Evolutionary conservation across 2,888 invertebrate genomes (phyloP).

Genomic region (Drosophila vallismaia): DNA sequence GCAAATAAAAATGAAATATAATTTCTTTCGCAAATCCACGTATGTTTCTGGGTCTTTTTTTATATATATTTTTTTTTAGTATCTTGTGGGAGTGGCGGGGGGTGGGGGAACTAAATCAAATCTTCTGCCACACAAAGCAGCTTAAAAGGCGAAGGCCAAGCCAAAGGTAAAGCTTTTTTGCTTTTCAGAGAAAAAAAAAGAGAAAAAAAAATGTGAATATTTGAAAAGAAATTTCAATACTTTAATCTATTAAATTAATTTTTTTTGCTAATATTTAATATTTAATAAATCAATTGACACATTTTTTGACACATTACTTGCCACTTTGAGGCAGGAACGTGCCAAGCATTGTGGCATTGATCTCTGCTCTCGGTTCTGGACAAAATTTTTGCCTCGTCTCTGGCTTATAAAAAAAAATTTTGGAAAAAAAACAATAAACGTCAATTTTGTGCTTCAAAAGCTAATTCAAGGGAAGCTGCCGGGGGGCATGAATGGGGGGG

Average conservation of each 20-base stretch:
- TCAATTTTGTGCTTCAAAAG: slow-evolving; percentile 65
- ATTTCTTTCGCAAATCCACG: slow-evolving; percentile 49
- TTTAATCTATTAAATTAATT: too few relatives aligned
- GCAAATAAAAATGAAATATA: slow-evolving; percentile 74
- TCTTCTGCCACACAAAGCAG: slow-evolving; percentile 37
- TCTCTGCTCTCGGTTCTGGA: slow-evolving; percentile 9
- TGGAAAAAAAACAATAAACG: slow-evolving; percentile 75
- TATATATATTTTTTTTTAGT: not conserved
- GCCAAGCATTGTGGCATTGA: slow-evolving; percentile 33
- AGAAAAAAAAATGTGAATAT: too few relatives aligned
- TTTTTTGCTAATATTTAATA: not conserved
- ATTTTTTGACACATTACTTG: slow-evolving; percentile 4
- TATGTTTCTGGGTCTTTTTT: slow-evolving; percentile 9
- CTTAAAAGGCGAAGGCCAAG: slow-evolving; percentile 14
- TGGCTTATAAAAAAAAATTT: slow-evolving; percentile 70
- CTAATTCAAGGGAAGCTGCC: slow-evolving; percentile 58
- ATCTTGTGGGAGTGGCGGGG: slow-evolving; percentile 23
- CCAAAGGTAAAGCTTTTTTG: slow-evolving; percentile 31
- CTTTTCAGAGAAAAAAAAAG: too few relatives aligned
- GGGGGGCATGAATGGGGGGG: not conserved
- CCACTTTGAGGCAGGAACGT: slow-evolving; percentile 16
- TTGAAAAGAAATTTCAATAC: too few relatives aligned
- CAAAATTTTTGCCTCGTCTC: not conserved
- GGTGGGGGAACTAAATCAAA: slow-evolving; percentile 59
- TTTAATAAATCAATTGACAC: not conserved